phyloP scores from a whole-genome alignment of 1,140 invertebrate species.

The Tetranychus cinnabarinus region DNA sequence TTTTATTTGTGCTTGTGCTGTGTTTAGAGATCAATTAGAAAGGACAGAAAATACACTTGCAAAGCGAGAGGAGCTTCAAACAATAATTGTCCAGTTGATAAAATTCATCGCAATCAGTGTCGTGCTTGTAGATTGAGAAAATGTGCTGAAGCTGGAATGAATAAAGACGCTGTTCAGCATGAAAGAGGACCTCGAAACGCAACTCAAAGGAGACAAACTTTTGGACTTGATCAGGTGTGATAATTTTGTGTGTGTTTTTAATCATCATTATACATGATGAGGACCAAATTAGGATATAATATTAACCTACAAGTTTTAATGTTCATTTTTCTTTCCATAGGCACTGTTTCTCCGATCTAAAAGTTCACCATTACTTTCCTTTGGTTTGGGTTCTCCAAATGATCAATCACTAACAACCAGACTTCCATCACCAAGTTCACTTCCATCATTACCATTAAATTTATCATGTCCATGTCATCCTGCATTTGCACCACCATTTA shows the following conservation, averaged over 20 bases:
- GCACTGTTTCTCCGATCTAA: too few species aligned
- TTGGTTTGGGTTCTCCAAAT: not conserved
- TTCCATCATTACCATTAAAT: not conserved
- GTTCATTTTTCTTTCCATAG: not conserved
- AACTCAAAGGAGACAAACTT: slow-evolving; percentile 55
- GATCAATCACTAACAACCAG: not conserved
- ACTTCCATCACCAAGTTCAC: not conserved
- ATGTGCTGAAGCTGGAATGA: slow-evolving; percentile 32
- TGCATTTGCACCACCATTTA: too few species aligned
- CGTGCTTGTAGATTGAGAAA: slow-evolving; percentile 28
- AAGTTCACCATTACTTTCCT: not conserved
- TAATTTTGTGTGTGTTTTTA: not conserved
- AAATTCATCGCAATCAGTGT: slow-evolving; percentile 47
- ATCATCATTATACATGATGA: not conserved
- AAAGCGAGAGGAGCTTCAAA: slow-evolving; percentile 61
- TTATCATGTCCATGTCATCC: too few species aligned
- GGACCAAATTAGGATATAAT: not conserved
- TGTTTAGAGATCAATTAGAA: slow-evolving; percentile 64
- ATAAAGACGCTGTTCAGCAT: slow-evolving; percentile 69
- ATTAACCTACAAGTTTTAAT: not conserved
- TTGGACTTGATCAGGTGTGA: slow-evolving; percentile 28
- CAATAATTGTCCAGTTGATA: slow-evolving; percentile 61
- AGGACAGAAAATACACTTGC: slow-evolving; percentile 79
- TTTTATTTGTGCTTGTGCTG: not conserved
- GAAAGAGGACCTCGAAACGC: slow-evolving; percentile 68